A percentile compares a stretch with the other conserved stretches of the same genome.
Evolutionary conservation across 2,113 vertebrate genomes (phyloP).

Genomic region (Beaufortia kweichowensis): DNA sequence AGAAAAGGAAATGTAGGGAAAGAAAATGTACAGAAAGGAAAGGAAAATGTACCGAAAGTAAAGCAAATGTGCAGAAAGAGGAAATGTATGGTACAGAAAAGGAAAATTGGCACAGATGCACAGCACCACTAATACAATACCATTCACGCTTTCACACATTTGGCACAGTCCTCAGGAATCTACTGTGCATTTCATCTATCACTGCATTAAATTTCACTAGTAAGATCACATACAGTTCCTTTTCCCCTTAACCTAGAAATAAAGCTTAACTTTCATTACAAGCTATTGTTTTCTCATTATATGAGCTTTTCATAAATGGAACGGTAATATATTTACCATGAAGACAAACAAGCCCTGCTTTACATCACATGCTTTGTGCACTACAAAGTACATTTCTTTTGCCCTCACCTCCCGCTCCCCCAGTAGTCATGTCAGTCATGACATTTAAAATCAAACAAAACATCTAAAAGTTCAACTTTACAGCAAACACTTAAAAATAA

Average conservation of each 20-base stretch:
- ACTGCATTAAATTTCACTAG: constrained; percentile 1
- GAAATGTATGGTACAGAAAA: neutral
- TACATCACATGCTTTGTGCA: constrained; percentile 40
- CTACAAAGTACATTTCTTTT: neutral
- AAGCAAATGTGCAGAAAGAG: neutral
- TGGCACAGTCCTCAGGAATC: constrained; percentile 61
- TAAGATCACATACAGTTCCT: neutral
- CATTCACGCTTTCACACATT: constrained; percentile 47
- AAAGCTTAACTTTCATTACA: constrained; percentile 2
- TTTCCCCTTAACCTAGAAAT: neutral
- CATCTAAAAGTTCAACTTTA: constrained; percentile 11
- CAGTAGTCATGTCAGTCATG: constrained; percentile 12
- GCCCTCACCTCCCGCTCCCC: neutral
- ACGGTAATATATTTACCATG: constrained; percentile 22
- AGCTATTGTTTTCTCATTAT: neutral
- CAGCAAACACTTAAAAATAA: constrained; percentile 8
- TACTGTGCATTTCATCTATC: constrained; percentile 13
- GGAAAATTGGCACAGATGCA: constrained; percentile 42
- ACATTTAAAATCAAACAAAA: neutral
- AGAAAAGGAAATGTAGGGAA: neutral
- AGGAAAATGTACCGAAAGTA: neutral
- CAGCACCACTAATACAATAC: constrained; percentile 43
- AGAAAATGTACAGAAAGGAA: neutral
- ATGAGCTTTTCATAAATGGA: constrained; percentile 4
- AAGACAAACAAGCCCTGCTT: constrained; percentile 35